A percentile compares a stretch with the other conserved stretches of the same genome.
Evolutionary conservation across 1,140 invertebrate species (phyloP).

Genomic region (Bombus balteatus): DNA sequence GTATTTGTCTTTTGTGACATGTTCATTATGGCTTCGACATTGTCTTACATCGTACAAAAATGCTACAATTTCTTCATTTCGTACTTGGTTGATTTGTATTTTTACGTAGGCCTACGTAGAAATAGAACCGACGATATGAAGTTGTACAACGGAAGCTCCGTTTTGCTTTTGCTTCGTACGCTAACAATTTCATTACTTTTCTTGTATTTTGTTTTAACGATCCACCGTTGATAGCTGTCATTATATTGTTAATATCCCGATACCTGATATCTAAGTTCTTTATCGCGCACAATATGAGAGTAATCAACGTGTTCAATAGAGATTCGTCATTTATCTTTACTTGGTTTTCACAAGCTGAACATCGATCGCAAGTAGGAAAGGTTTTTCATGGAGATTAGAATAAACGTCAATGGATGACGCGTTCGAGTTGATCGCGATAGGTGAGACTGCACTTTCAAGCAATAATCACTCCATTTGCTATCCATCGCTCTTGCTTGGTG

Average conservation of each 20-base stretch:
- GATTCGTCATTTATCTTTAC: background rate
- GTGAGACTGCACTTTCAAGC: slow-evolving; percentile 11
- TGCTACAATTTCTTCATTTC: background rate
- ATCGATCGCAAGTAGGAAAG: background rate
- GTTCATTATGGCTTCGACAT: background rate
- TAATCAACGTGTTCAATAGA: background rate
- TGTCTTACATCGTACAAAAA: background rate
- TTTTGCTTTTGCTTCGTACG: background rate
- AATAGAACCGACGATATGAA: background rate
- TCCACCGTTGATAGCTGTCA: background rate
- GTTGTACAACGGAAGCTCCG: background rate
- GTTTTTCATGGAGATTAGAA: slow-evolving; percentile 17
- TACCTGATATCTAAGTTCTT: background rate
- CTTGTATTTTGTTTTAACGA: background rate
- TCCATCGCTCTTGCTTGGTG: background rate
- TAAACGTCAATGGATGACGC: background rate
- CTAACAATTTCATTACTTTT: background rate
- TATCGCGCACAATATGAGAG: background rate
- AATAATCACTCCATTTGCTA: background rate
- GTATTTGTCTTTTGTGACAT: background rate
- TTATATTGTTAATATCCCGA: rapidly evolving
- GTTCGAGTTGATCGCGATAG: slow-evolving; percentile 3
- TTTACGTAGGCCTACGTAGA: background rate
- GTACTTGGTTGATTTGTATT: background rate
- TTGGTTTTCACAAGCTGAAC: background rate